Percentiles rank a stretch among this genome's conserved stretches.
These are phyloP conservation scores for Apotomis turbidana DNA, from an alignment of 2,888 invertebrate species.

Conservation along the genomic window DNA sequence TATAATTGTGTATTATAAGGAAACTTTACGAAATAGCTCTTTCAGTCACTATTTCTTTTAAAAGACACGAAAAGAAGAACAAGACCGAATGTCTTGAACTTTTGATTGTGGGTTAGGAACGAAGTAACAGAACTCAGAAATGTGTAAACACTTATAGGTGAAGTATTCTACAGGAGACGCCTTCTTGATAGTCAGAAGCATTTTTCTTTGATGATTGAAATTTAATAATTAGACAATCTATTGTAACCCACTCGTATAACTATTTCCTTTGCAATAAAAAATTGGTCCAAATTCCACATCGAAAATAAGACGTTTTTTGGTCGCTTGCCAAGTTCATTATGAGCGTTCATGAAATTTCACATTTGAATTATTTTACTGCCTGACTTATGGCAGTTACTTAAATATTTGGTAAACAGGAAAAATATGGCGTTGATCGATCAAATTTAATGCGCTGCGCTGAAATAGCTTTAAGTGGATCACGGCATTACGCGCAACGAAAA, in stretches of 20 bases:
- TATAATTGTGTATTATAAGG: no score
- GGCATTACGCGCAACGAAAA: conserved; percentile 54
- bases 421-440: conserved; percentile 83
- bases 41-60: no score
- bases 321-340: conserved; percentile 83
- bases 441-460: conserved; percentile 77
- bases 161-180: no score
- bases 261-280: conserved; percentile 81
- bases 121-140: no score
- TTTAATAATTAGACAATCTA: conserved; percentile 66
- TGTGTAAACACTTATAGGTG: no score
- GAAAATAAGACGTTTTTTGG: conserved; percentile 84
- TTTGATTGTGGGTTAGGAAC: no score
- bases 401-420: conserved; percentile 84
- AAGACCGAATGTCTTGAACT: no score
- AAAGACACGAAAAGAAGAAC: no score
- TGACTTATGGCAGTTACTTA: conserved; percentile 84
- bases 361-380: conserved; percentile 84
- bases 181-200: no score
- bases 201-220: conserved; percentile 28
- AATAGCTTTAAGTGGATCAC: conserved; percentile 79
- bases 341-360: conserved; percentile 84
- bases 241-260: conserved; percentile 69
- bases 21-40: no score
- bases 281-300: conserved; percentile 83